A percentile compares a stretch with the other conserved stretches of the same genome.
phyloP scores from a whole-genome alignment of 2,888 invertebrate species.

The Cheilosia soror region DNA sequence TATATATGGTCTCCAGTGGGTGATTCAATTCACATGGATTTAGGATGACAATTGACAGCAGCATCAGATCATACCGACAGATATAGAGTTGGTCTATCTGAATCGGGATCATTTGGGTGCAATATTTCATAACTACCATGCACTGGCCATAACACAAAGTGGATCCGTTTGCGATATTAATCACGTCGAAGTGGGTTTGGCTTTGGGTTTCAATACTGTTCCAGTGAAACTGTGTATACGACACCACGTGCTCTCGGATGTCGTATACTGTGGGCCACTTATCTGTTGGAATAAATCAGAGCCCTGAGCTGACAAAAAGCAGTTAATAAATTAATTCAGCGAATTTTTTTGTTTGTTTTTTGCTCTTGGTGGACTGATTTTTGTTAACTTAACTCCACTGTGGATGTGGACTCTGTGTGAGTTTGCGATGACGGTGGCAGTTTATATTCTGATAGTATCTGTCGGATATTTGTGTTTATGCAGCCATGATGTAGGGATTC shows the following conservation, averaged over 20 bases:
- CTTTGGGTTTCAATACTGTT: conserved; percentile 24
- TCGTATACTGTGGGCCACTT: conserved; percentile 42
- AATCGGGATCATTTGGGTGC: conserved; percentile 29
- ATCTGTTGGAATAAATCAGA: conserved; percentile 62
- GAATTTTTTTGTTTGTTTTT: conserved; percentile 5
- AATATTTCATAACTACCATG: conserved; percentile 37
- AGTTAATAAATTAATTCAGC: conserved; percentile 61
- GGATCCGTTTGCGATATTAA: conserved; percentile 46
- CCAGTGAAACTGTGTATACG: conserved; percentile 38
- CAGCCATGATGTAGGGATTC: conserved; percentile 33
- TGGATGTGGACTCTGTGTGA: background rate
- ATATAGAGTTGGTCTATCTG: conserved; percentile 20
- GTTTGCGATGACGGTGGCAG: conserved; percentile 48
- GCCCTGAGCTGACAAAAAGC: conserved; percentile 48
- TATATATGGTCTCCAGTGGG: background rate
- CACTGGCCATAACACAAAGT: conserved; percentile 18
- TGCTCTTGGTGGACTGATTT: conserved; percentile 5
- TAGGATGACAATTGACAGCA: background rate
- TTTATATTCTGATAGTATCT: conserved; percentile 36
- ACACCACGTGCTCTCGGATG: conserved; percentile 53
- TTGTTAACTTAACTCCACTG: conserved; percentile 2
- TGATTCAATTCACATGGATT: conserved; percentile 45
- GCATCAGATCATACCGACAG: background rate
- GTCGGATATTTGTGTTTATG: conserved; percentile 9
- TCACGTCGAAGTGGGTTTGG: conserved; percentile 48